Evolutionary conservation across 2,797 vertebrate species (phyloP), one percentile per base, ranked within the genome.

Genomic region (Aldrovandia affinis): DNA sequence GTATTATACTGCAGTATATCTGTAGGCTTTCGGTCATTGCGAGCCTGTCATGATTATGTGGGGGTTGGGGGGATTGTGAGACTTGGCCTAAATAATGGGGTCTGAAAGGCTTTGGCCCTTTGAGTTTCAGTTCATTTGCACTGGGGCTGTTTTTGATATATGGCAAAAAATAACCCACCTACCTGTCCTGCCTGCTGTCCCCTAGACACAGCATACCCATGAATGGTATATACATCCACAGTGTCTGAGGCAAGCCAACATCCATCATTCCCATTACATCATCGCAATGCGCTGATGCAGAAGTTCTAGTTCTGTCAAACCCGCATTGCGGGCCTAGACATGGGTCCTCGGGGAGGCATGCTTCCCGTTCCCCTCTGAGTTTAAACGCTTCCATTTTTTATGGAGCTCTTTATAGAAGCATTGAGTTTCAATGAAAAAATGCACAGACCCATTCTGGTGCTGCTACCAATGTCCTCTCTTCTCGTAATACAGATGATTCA

Each of bases 261-360:
- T 89, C 78, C 87, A 87, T 87, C 78, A 84, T 88, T 91, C 87
- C 87, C 86, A 90, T 90, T 89, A 91, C 86, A 88, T 92, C 88
- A 93, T 80, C 33, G 28, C 25, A 65, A 80, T 86, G 33, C 73
- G 85, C 70, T 86, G 86, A 90, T 89, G 87, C 75, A 84, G 78
- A 39, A 36, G 84, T 77, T 87, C 86, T 84, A 88, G 88, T 86
- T 83, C 82, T 86, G 86, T 90, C 84, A 84, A 83, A 90, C 89
- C 86, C 86, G 80, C 81, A 86, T 84, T 84, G 87, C 78, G 55
- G 81, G 84, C 85, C 81, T 82, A 59, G 52, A 85, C 88, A 85
- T 59, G 73, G 86, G 82, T 50, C 89, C 78, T 54, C 7, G 0
- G 87, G 86, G 88, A 90, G 82, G 25, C 52, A 25, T 78, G 52